A percentile compares a stretch with the other conserved stretches of the same genome.
Conservation (phyloP, 2,888 invertebrate species). For the Argyresthia albistria region DNA sequence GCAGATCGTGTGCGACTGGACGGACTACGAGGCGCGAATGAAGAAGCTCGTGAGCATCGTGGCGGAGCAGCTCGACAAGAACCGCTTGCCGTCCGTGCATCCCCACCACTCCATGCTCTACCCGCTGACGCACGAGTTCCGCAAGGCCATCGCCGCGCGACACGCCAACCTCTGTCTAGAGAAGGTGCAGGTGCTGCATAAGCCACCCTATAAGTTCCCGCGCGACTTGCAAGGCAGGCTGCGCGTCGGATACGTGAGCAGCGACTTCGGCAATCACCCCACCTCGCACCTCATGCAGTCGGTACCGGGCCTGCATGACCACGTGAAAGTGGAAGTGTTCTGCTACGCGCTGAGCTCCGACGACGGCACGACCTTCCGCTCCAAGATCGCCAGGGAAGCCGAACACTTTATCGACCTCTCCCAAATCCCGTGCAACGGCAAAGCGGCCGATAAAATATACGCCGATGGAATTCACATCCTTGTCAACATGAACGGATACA, state of each 20-base stretch:
- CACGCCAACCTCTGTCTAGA: conserved; percentile 98
- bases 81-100: conserved; percentile 97
- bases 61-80: conserved; percentile 97
- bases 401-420: conserved; percentile 98
- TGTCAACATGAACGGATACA: conserved; percentile 99
- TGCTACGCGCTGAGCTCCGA: conserved; percentile 96
- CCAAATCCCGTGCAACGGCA: conserved; percentile 94
- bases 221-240: conserved; percentile 81
- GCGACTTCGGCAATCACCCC: conserved; percentile 99
- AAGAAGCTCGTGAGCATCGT: conserved; percentile 97
- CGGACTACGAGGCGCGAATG: conserved; percentile 97
- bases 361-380: conserved; percentile 97
- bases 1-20: conserved; percentile 99
- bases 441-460: conserved; percentile 97
- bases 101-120: conserved; percentile 99
- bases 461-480: conserved; percentile 96
- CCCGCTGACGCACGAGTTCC: conserved; percentile 94
- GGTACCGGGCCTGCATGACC: conserved; percentile 94
- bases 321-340: conserved; percentile 88
- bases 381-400: conserved; percentile 94
- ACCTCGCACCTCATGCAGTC: conserved; percentile 99
- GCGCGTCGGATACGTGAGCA: conserved; percentile 97
- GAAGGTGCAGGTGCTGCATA: conserved; percentile 96
- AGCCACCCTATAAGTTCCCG: conserved; percentile 87
- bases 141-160: conserved; percentile 96